Conservation (phyloP, 2,888 invertebrate genomes). For the Chaetogeoica ovagalla region DNA sequence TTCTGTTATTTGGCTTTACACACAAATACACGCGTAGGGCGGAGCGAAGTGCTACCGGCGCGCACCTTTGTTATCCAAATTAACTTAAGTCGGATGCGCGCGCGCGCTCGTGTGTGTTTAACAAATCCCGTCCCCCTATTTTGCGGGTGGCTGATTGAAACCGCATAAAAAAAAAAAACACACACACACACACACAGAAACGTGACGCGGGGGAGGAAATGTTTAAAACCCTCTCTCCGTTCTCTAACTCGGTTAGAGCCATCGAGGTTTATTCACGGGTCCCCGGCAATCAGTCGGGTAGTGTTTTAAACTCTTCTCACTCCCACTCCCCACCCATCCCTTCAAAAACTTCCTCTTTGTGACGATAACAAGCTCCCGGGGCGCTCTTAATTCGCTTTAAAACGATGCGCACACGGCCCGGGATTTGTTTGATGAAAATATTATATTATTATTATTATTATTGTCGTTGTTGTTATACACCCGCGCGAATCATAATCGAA, state of each 20-base stretch:
- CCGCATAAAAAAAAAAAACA: slow-evolving; percentile 45
- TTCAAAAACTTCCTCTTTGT: slow-evolving; percentile 35
- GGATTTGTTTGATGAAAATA: slow-evolving; percentile 52
- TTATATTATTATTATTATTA: slow-evolving; percentile 44
- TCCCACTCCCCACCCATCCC: neutral
- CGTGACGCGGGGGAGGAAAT: slow-evolving; percentile 31
- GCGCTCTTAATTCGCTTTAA: slow-evolving; percentile 52
- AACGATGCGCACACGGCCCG: slow-evolving; percentile 7
- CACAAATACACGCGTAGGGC: slow-evolving; percentile 15
- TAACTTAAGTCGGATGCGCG: slow-evolving; percentile 44
- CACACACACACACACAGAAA: too few relatives aligned
- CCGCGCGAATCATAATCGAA: slow-evolving; percentile 33
- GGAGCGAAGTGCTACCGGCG: too few relatives aligned
- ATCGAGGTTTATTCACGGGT: slow-evolving; percentile 42
- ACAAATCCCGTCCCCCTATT: slow-evolving; percentile 51
- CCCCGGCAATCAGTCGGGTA: slow-evolving; percentile 49
- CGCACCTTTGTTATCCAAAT: slow-evolving; percentile 53
- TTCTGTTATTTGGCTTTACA: neutral
- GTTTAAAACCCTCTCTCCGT: slow-evolving; percentile 32
- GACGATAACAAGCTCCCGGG: slow-evolving; percentile 44
- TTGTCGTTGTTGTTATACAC: too few relatives aligned
- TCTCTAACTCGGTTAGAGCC: slow-evolving; percentile 44
- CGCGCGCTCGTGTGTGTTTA: slow-evolving; percentile 42
- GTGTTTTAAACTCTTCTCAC: slow-evolving; percentile 52
- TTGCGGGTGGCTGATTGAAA: slow-evolving; percentile 52